A percentile compares a stretch with the other conserved stretches of the same genome.
phyloP scores from a whole-genome alignment of 2,797 vertebrate species.

The Rhinoraja longicauda region DNA sequence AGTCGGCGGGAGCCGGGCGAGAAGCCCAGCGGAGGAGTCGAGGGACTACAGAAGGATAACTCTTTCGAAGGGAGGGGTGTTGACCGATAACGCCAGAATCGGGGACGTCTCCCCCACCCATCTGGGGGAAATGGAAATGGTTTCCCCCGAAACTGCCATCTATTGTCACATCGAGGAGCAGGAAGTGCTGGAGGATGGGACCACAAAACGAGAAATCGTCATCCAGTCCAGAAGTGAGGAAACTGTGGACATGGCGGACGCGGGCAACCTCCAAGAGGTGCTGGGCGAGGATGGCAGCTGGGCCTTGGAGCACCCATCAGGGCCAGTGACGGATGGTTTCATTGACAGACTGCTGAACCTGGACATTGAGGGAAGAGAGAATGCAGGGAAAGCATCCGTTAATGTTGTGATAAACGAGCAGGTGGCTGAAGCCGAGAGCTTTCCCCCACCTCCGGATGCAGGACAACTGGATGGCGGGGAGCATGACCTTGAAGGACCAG shows the following conservation, averaged over 20 bases:
- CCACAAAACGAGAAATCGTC: constrained; percentile 73
- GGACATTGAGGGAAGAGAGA: constrained; percentile 61
- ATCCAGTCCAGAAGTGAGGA: constrained; percentile 78
- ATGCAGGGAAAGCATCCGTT: constrained; percentile 63
- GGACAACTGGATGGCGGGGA: constrained; percentile 67
- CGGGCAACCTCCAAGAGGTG: constrained; percentile 59
- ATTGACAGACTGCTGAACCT: constrained; percentile 71
- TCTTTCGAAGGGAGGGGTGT: constrained; percentile 44
- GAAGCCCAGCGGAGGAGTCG: not conserved
- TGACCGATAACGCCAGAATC: constrained; percentile 64
- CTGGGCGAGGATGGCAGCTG: constrained; percentile 65
- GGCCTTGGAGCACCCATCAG: constrained; percentile 64
- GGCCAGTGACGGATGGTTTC: constrained; percentile 64
- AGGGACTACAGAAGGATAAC: not conserved
- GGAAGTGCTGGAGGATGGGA: constrained; percentile 66
- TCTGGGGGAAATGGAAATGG: constrained; percentile 51
- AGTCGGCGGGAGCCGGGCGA: constrained; percentile 37
- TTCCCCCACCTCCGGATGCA: constrained; percentile 50
- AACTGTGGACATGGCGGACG: constrained; percentile 65
- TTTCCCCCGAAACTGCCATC: constrained; percentile 66
- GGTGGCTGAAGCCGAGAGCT: constrained; percentile 55
- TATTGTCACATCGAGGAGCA: constrained; percentile 71
- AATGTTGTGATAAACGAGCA: constrained; percentile 86
- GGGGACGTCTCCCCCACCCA: constrained; percentile 77
- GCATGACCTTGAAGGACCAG: constrained; percentile 60